These are phyloP conservation scores for Melanerpes aurifrons DNA, from an alignment of 2,113 vertebrate species.

Conservation along the genomic window DNA sequence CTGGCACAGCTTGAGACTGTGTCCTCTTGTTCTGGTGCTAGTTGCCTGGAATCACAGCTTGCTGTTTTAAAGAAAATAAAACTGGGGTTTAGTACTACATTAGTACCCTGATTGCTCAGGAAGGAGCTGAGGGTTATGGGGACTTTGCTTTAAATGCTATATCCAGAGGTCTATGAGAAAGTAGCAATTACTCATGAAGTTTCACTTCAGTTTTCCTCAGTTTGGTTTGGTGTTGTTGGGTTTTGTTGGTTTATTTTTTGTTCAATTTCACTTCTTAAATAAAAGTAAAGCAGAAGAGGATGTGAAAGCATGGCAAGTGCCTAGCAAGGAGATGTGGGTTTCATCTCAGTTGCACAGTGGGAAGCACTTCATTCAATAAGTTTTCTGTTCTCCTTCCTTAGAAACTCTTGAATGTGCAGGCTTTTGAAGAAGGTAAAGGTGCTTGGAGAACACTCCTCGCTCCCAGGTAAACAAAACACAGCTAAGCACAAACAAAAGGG, in stretches of 20 bases:
- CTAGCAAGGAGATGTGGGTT: not conserved
- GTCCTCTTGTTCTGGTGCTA: too few species aligned
- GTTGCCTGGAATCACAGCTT: not conserved
- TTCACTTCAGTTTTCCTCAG: not conserved
- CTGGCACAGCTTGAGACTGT: too few species aligned
- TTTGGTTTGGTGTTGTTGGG: not conserved
- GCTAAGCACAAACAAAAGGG: not conserved
- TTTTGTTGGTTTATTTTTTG: not conserved
- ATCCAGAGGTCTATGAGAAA: not conserved
- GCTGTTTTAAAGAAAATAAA: not conserved
- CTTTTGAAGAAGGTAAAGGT: not conserved
- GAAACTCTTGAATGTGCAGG: not conserved
- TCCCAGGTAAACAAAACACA: not conserved
- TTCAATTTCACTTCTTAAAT: too few species aligned
- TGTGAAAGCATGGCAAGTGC: not conserved
- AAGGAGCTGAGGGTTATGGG: not conserved
- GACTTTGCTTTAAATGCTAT: not conserved
- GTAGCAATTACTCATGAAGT: not conserved
- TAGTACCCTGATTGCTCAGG: not conserved
- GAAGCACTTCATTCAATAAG: not conserved
- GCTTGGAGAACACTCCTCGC: not conserved
- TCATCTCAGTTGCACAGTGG: not conserved
- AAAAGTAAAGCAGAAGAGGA: not conserved
- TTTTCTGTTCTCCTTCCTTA: constrained; percentile 5
- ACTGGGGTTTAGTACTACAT: not conserved